A percentile compares a stretch with the other conserved stretches of the same genome.
Conservation (phyloP, 2,888 invertebrate species). For the Drosophila formosana region DNA sequence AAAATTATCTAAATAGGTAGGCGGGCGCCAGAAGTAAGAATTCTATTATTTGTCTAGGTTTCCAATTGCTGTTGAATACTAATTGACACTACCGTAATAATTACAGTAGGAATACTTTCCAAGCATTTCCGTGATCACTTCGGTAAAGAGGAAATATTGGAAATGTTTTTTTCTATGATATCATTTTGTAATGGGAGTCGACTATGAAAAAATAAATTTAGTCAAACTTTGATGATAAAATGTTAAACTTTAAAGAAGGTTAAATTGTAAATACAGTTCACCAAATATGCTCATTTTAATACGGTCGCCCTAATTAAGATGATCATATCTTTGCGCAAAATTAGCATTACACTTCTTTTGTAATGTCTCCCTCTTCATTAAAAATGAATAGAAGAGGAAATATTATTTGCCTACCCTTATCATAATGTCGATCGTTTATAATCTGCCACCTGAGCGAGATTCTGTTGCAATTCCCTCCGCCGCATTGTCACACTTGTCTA, state of each 20-base stretch:
- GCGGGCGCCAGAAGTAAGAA: not conserved
- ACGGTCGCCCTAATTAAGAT: not conserved
- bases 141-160: no score
- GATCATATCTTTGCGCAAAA: not conserved
- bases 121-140: no score
- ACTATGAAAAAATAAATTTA: no score
- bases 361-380: not conserved
- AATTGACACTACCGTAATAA: not conserved
- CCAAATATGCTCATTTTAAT: no score
- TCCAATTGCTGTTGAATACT: not conserved
- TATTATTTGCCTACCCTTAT: conserved; percentile 3
- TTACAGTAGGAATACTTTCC: not conserved
- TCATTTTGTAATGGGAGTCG: no score
- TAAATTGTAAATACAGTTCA: no score
- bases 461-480: not conserved
- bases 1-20: not conserved
- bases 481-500: conserved; percentile 50
- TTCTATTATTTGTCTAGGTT: not conserved
- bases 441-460: conserved; percentile 55
- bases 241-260: no score
- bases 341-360: no score
- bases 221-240: no score
- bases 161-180: no score
- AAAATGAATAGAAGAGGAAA: not conserved
- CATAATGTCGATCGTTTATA: conserved; percentile 34